Evolutionary conservation across 2,888 invertebrate species (phyloP).

Genomic region (Keiferia lycopersicella): DNA sequence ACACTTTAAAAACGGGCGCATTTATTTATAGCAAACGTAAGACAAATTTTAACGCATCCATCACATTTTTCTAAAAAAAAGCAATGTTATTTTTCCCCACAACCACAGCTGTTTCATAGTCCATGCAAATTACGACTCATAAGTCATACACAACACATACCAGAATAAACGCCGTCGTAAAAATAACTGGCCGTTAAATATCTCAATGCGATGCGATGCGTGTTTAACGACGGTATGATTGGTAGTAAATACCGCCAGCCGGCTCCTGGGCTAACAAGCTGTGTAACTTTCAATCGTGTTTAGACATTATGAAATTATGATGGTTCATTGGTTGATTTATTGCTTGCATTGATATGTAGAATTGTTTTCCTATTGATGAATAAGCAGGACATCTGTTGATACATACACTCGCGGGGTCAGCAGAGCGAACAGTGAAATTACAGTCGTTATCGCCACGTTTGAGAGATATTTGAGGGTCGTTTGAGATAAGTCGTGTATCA

Average conservation of each 20-base stretch:
- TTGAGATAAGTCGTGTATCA: too few species aligned
- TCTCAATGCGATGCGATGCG: conserved; percentile 22
- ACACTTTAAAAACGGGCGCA: too few species aligned
- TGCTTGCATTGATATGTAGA: background rate
- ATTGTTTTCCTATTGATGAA: too few species aligned
- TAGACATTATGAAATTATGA: background rate
- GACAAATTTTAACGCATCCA: too few species aligned
- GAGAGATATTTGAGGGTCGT: too few species aligned
- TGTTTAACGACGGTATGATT: conserved; percentile 23
- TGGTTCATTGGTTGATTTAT: background rate
- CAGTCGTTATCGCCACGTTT: too few species aligned
- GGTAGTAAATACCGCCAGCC: conserved; percentile 18
- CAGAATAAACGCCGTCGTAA: conserved; percentile 9
- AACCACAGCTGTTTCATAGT: background rate
- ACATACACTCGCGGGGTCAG: too few species aligned
- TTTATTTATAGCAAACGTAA: too few species aligned
- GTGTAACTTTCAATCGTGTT: background rate
- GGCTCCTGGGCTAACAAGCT: conserved; percentile 9
- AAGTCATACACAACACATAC: background rate
- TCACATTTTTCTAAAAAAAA: too few species aligned
- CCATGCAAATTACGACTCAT: background rate
- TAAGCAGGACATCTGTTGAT: too few species aligned
- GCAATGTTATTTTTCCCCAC: too few species aligned
- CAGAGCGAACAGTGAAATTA: too few species aligned
- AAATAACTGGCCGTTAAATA: conserved; percentile 20